These are phyloP conservation scores for Carpatolechia fugitivella DNA, from an alignment of 2,888 invertebrate species.

Conservation along the genomic window DNA sequence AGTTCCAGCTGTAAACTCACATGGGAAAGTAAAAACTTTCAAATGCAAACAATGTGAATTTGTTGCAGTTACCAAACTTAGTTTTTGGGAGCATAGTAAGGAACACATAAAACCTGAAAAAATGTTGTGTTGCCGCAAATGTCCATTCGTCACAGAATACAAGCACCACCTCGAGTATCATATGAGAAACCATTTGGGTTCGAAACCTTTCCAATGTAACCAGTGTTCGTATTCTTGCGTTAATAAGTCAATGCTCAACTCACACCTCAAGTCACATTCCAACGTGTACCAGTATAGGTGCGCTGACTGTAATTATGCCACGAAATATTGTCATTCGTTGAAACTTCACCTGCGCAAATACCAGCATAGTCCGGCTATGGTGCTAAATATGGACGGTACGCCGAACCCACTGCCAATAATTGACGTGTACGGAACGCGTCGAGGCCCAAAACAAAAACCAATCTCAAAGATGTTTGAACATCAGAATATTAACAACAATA, in stretches of 20 bases:
- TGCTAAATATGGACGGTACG: constrained; percentile 92
- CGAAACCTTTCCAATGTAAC: constrained; percentile 96
- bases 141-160: constrained; percentile 98
- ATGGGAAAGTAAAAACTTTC: constrained; percentile 92
- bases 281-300: constrained; percentile 96
- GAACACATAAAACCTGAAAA: constrained; percentile 97
- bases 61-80: constrained; percentile 90
- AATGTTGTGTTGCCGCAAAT: constrained; percentile 92
- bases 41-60: constrained; percentile 96
- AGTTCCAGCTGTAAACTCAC: constrained; percentile 84
- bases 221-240: constrained; percentile 95
- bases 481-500: constrained; percentile 44
- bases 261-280: constrained; percentile 97
- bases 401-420: constrained; percentile 93
- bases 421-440: constrained; percentile 93
- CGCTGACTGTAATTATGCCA: constrained; percentile 95
- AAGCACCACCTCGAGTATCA: constrained; percentile 99
- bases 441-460: constrained; percentile 87
- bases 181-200: constrained; percentile 94
- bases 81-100: constrained; percentile 95
- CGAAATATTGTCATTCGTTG: constrained; percentile 98
- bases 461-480: constrained; percentile 62
- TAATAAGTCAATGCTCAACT: constrained; percentile 99
- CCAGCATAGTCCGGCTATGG: constrained; percentile 93
- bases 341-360: constrained; percentile 97